phyloP scores from a whole-genome alignment of 2,113 vertebrate genomes.

The Pristiophorus japonicus region DNA sequence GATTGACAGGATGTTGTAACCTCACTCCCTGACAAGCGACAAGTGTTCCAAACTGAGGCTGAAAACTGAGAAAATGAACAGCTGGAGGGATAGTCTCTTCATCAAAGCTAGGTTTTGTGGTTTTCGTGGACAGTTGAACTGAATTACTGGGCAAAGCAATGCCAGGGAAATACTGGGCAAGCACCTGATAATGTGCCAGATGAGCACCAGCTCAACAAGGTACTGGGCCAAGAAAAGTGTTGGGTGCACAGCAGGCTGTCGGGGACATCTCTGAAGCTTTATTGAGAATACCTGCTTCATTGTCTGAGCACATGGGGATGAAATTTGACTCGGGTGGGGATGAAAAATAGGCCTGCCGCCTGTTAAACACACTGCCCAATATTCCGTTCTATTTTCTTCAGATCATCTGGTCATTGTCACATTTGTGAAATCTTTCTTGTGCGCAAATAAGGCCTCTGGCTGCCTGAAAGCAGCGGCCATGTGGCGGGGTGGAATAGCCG shows the following conservation, averaged over 20 bases:
- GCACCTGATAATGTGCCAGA: background rate
- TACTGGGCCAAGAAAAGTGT: background rate
- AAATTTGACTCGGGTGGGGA: background rate
- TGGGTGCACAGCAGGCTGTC: background rate
- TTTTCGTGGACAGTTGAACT: background rate
- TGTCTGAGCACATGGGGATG: background rate
- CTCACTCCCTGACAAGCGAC: background rate
- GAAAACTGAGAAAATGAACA: background rate
- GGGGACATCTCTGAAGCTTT: background rate
- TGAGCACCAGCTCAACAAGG: background rate
- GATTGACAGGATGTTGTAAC: conserved; percentile 9
- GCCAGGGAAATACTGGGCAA: background rate
- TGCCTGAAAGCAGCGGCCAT: no score
- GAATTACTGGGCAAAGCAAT: background rate
- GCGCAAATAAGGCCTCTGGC: no score
- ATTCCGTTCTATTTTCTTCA: no score
- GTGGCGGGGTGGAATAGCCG: no score
- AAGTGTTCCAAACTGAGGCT: background rate
- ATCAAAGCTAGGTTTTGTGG: background rate
- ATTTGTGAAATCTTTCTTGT: no score
- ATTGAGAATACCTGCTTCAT: background rate
- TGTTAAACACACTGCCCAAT: no score
- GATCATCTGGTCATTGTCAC: no score
- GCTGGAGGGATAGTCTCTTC: background rate
- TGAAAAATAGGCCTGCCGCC: background rate